Evolutionary conservation across 2,113 vertebrate species (phyloP).

Genomic region (Trochalopteron elliotii): DNA sequence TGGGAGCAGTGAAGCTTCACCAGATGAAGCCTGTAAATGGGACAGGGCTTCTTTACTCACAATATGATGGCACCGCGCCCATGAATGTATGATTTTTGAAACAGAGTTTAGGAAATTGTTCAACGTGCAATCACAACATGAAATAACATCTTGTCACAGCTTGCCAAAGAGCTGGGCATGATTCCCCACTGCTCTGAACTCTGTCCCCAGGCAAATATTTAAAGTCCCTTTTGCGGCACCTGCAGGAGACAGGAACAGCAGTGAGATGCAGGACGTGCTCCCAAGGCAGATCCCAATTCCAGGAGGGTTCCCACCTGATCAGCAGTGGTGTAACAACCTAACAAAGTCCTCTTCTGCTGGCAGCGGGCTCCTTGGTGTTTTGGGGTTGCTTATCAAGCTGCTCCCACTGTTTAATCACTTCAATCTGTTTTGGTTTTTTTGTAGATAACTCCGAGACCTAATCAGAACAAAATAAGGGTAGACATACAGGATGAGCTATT

Average conservation of each 20-base stretch:
- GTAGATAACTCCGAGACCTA: neutral
- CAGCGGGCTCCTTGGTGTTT: neutral
- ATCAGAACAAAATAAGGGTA: neutral
- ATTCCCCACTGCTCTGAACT: neutral
- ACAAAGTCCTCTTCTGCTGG: neutral
- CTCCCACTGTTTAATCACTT: neutral
- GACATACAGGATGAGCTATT: neutral
- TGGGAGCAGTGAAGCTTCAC: neutral
- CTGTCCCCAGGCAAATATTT: neutral
- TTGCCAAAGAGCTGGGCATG: neutral
- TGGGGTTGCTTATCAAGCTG: neutral
- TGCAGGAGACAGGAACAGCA: neutral
- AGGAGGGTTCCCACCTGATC: neutral
- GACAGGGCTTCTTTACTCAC: neutral
- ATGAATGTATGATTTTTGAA: neutral
- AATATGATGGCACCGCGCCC: neutral
- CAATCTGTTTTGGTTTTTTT: neutral
- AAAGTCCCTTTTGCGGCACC: neutral
- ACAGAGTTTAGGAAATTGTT: neutral
- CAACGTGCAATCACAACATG: neutral
- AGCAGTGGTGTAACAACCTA: neutral
- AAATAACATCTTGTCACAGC: neutral
- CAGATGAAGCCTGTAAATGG: neutral
- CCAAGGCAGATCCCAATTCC: accelerated
- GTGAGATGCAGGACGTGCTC: neutral